phyloP scores from a whole-genome alignment of 2,888 invertebrate genomes.

The Perdita meconis region DNA sequence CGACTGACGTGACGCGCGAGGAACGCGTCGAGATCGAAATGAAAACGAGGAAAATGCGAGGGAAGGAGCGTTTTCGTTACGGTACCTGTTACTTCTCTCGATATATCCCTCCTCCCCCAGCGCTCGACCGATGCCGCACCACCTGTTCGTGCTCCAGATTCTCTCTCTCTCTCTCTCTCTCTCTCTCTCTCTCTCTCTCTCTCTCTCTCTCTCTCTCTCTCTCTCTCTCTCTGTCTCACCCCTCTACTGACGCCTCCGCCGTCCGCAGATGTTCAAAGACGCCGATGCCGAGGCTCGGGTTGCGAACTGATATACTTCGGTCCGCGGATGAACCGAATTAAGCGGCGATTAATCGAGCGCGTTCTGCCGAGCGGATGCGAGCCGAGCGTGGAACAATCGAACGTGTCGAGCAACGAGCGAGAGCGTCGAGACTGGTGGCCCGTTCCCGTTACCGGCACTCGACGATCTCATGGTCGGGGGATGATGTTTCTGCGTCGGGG shows the following conservation, averaged over 20 bases:
- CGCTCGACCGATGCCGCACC: slow-evolving; percentile 50
- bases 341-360: slow-evolving; percentile 19
- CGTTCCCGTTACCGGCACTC: slow-evolving; percentile 63
- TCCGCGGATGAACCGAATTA: background rate
- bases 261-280: slow-evolving; percentile 21
- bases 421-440: slow-evolving; percentile 43
- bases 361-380: background rate
- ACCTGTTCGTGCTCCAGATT: slow-evolving; percentile 64
- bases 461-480: slow-evolving; percentile 69
- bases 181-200: too few relatives aligned
- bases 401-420: slow-evolving; percentile 15
- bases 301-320: background rate
- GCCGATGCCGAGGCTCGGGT: slow-evolving; percentile 5
- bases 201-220: too few relatives aligned
- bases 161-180: too few relatives aligned
- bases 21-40: background rate
- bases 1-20: too few relatives aligned
- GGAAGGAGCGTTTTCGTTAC: slow-evolving; percentile 7
- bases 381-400: slow-evolving; percentile 4
- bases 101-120: slow-evolving; percentile 40
- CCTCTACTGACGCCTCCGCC: slow-evolving; percentile 13
- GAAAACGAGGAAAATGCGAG: background rate
- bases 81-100: slow-evolving; percentile 63
- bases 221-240: too few relatives aligned
- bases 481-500: slow-evolving; percentile 67